Conservation (phyloP, 2,113 vertebrate genomes). For the Phyllostomus hastatus region DNA sequence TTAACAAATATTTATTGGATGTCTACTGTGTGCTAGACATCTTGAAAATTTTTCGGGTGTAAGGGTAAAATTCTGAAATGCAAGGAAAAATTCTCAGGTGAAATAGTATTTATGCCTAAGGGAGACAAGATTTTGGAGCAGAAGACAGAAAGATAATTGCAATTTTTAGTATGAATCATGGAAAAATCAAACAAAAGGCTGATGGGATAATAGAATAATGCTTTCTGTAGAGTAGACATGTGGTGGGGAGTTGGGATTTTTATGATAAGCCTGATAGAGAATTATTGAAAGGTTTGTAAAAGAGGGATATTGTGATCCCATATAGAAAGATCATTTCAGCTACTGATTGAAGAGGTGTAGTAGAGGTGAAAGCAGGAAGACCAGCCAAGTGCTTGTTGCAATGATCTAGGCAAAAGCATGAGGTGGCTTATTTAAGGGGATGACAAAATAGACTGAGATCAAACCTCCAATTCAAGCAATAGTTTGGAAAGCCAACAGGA, state of each 20-base stretch:
- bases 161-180: background rate
- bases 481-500: background rate
- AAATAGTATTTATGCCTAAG: background rate
- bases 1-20: constrained; percentile 1
- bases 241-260: background rate
- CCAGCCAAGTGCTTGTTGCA: background rate
- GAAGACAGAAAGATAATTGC: background rate
- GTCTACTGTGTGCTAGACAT: background rate
- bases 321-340: background rate
- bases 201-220: background rate
- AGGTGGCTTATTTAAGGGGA: background rate
- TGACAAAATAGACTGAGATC: background rate
- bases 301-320: background rate
- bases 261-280: background rate
- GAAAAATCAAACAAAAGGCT: background rate
- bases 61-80: background rate
- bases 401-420: background rate
- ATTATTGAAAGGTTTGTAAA: background rate
- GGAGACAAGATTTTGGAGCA: background rate
- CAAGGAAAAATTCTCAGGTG: background rate
- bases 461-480: background rate
- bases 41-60: background rate
- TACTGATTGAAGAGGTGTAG: background rate
- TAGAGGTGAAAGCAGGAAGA: background rate
- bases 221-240: background rate